Evolutionary conservation across 2,888 invertebrate species (phyloP), one percentile per base, ranked within the genome.

Genomic region (Lypha dubia): DNA sequence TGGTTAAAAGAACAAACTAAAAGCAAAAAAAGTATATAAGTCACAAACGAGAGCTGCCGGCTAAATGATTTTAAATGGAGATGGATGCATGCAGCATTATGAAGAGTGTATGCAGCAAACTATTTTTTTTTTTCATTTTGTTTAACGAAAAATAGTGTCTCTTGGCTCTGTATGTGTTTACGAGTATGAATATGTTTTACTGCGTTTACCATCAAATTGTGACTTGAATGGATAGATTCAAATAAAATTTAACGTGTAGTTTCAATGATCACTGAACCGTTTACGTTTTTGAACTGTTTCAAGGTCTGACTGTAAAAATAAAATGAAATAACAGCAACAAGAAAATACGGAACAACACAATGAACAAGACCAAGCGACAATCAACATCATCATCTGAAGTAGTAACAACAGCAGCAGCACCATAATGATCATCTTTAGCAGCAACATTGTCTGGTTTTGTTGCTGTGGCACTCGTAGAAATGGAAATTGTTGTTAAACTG

Each of bases 231-330:
- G 28, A 79, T 58, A 20, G 38, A 75, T 84, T 84, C 28, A 75
- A 58, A 86, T 86, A 87, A 87, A 86, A 87, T 89, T 88, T 88
- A 89, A 62, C 73, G 71, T 71, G 58, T 63, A 74, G 56, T 81
- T 84, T 91, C 89, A 90, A 91, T 91, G 90, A 91, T 91, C 91
- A 91, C 91, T 91, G 91, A 91, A 92, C 91, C 91, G 90, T 91
- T 92, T 90, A 91, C 89, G 89, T 89, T 92, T 91, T 91, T 91
- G 91, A 91, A 91, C 91, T 91, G 91, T 92, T 91, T 91, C 91
- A 91, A 91, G 91, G 91, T 91, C 92, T 91, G 89, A 56, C 83
- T 80, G 81, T 77, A 81, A 75, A 81, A 22, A 24, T 32, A 15
- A 17, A 28, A 24, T 32, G 9, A 17, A 28, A 46, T n/a, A 56